phyloP scores from a whole-genome alignment of 2,797 vertebrate genomes.

The Schizothorax lantsangensis region DNA sequence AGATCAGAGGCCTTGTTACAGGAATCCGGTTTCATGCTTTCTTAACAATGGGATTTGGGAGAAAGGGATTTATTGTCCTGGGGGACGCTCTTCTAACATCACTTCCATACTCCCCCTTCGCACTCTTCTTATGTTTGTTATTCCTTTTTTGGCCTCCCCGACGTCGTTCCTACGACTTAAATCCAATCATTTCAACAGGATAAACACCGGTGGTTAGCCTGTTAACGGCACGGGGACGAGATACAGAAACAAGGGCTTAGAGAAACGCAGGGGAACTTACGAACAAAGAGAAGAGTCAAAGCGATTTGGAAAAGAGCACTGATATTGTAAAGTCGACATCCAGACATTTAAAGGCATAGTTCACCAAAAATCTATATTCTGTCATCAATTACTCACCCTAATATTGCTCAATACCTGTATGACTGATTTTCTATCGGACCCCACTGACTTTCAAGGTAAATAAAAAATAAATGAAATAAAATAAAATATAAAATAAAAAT shows the following conservation, averaged over 20 bases:
- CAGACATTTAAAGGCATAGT: conserved; percentile 5
- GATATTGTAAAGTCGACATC: not conserved
- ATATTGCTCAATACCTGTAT: not conserved
- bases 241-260: conserved; percentile 46
- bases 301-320: not conserved
- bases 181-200: conserved; percentile 77
- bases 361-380: not conserved
- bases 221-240: conserved; percentile 29
- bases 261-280: conserved; percentile 9
- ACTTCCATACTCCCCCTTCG: conserved; percentile 70
- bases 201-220: conserved; percentile 64
- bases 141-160: conserved; percentile 45
- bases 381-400: not conserved
- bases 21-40: conserved; percentile 84
- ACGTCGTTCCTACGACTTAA: conserved; percentile 71
- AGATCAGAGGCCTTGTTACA: conserved; percentile 85
- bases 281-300: conserved; percentile 26
- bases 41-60: conserved; percentile 83
- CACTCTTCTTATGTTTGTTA: conserved; percentile 70
- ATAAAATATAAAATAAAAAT: not conserved
- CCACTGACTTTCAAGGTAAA: not conserved
- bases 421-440: not conserved
- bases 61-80: conserved; percentile 80
- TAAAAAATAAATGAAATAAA: not conserved
- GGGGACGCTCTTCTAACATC: conserved; percentile 75